phyloP scores from a whole-genome alignment of 2,113 vertebrate genomes.

The Heloderma charlesbogerti region DNA sequence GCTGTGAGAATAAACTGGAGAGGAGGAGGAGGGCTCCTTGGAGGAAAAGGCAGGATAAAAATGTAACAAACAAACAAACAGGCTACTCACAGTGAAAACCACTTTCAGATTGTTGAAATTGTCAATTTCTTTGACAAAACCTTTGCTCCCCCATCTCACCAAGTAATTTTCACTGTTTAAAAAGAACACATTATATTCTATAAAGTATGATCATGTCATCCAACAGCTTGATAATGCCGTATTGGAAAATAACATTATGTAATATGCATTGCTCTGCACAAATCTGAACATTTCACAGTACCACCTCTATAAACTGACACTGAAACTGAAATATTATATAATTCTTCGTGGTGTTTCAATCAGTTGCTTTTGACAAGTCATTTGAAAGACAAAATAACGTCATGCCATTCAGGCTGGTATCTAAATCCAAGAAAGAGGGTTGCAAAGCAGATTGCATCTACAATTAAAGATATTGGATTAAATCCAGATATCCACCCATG shows the following conservation, averaged over 20 bases:
- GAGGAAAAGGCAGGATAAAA: neutral
- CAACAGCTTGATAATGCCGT: neutral
- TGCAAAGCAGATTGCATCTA: neutral
- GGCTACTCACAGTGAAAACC: constrained; percentile 94
- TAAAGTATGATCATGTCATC: neutral
- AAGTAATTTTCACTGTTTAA: constrained; percentile 93
- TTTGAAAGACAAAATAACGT: neutral
- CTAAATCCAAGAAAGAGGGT: neutral
- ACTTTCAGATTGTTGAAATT: constrained; percentile 99
- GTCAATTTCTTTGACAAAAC: constrained; percentile 96
- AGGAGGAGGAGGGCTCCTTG: too few relatives aligned
- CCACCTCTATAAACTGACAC: neutral
- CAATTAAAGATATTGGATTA: neutral
- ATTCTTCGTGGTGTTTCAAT: neutral
- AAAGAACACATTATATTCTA: constrained; percentile 47
- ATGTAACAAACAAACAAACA: neutral
- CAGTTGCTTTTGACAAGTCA: neutral
- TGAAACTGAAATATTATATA: neutral
- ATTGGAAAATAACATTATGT: neutral
- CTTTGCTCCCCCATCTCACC: constrained; percentile 93
- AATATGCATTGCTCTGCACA: neutral
- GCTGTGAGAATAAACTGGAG: too few relatives aligned
- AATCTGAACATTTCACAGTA: neutral
- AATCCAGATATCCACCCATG: too few relatives aligned
- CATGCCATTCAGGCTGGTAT: neutral